phyloP scores from a whole-genome alignment of 2,888 invertebrate species.

The Nemotelus nigrinus region DNA sequence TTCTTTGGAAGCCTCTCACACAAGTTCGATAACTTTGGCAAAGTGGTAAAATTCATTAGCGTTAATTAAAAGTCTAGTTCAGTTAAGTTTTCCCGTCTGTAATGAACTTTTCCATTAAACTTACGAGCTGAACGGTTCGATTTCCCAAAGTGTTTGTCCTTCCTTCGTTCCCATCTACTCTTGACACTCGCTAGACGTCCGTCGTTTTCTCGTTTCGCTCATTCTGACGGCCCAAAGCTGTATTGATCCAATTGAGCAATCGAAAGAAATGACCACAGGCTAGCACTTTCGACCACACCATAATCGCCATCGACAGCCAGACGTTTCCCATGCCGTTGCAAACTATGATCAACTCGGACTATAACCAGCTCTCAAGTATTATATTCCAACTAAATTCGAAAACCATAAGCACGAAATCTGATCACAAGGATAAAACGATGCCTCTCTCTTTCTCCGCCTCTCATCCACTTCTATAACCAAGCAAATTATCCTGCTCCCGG shows the following conservation, averaged over 20 bases:
- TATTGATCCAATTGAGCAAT: constrained; percentile 40
- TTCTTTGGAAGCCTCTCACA: constrained; percentile 48
- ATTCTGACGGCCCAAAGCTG: constrained; percentile 3
- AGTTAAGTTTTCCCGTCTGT: constrained; percentile 49
- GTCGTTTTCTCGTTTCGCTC: background rate
- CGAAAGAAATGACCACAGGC: constrained; percentile 38
- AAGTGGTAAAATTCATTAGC: constrained; percentile 52
- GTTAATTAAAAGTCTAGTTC: constrained; percentile 51
- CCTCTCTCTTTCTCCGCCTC: too few species aligned
- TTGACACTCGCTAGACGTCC: background rate
- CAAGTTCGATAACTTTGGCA: constrained; percentile 49
- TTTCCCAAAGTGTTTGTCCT: constrained; percentile 29
- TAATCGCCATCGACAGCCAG: constrained; percentile 1
- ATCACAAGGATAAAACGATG: too few species aligned
- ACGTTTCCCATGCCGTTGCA: background rate
- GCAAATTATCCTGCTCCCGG: constrained; percentile 21
- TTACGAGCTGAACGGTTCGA: constrained; percentile 19
- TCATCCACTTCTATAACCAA: background rate
- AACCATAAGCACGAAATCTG: too few species aligned
- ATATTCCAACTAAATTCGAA: too few species aligned
- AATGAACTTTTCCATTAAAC: constrained; percentile 52
- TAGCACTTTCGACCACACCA: constrained; percentile 14
- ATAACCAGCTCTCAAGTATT: too few species aligned
- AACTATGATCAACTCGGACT: background rate
- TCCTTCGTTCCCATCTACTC: background rate